phyloP scores from a whole-genome alignment of 2,113 vertebrate genomes.

The Syrmaticus mikado region DNA sequence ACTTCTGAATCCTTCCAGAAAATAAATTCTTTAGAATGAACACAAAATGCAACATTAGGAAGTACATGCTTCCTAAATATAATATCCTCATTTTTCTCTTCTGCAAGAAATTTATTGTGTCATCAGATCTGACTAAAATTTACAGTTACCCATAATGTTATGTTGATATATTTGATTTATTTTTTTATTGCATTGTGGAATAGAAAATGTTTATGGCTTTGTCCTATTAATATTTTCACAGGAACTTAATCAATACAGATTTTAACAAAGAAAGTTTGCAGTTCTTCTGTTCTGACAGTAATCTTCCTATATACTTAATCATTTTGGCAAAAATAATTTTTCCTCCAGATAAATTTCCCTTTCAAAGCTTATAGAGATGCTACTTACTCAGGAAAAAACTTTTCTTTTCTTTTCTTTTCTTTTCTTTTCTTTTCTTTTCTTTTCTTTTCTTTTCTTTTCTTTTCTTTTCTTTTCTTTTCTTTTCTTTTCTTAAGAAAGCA shows the following conservation, averaged over 20 bases:
- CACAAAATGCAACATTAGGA: conserved; percentile 15
- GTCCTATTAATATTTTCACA: conserved; percentile 43
- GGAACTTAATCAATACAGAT: conserved; percentile 48
- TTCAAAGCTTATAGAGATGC: conserved; percentile 33
- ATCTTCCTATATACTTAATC: conserved; percentile 45
- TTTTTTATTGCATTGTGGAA: conserved; percentile 24
- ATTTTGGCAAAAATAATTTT: conserved; percentile 60
- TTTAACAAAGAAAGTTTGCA: conserved; percentile 51
- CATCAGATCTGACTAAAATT: conserved; percentile 59
- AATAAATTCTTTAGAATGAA: conserved; percentile 40
- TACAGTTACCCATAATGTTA: conserved; percentile 49
- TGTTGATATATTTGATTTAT: conserved; percentile 4
- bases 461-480: no score
- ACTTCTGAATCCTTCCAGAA: conserved; percentile 40
- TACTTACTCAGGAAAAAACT: conserved; percentile 38
- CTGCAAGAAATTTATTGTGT: background rate
- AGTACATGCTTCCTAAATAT: conserved; percentile 41
- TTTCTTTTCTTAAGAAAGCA: no score
- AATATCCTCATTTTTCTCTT: conserved; percentile 43
- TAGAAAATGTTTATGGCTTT: conserved; percentile 33
- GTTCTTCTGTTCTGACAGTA: conserved; percentile 37
- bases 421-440: no score
- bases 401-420: no score
- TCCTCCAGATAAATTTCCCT: conserved; percentile 37
- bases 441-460: no score